Conservation (phyloP, 2,888 invertebrate species). For the Laothoe populi region DNA sequence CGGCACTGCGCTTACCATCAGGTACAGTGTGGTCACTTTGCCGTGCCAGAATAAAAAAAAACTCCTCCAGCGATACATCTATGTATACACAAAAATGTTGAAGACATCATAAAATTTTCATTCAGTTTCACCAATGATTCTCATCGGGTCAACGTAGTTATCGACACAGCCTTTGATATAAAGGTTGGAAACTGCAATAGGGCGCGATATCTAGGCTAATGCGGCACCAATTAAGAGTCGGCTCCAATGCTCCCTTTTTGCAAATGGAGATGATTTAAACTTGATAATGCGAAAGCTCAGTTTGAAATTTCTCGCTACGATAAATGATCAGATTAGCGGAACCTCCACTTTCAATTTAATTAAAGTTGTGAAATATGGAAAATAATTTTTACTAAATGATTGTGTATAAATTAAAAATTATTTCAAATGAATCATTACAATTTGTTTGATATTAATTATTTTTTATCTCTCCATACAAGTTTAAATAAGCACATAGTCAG, state of each 20-base stretch:
- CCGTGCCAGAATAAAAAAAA: too few species aligned
- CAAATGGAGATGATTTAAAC: slow-evolving; percentile 37
- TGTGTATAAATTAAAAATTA: not conserved
- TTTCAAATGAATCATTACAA: too few species aligned
- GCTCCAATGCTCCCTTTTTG: not conserved
- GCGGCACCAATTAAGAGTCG: not conserved
- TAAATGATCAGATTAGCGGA: slow-evolving; percentile 38
- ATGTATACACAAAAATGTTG: too few species aligned
- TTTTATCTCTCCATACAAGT: too few species aligned
- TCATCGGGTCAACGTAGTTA: not conserved
- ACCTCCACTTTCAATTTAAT: slow-evolving; percentile 25
- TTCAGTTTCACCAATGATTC: too few species aligned
- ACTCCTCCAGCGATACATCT: too few species aligned
- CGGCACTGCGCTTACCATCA: too few species aligned
- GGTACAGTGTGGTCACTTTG: too few species aligned
- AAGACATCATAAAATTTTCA: too few species aligned
- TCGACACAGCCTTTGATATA: not conserved
- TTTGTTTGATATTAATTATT: too few species aligned
- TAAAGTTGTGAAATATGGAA: not conserved
- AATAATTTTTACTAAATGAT: not conserved
- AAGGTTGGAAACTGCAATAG: not conserved
- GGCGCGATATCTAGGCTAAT: not conserved
- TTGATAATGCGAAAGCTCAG: slow-evolving; percentile 39
- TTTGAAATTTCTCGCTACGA: slow-evolving; percentile 37
- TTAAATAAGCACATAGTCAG: too few species aligned